These are phyloP conservation scores for Rhopalosiphum maidis DNA, from an alignment of 1,140 invertebrate genomes.

Conservation along the genomic window DNA sequence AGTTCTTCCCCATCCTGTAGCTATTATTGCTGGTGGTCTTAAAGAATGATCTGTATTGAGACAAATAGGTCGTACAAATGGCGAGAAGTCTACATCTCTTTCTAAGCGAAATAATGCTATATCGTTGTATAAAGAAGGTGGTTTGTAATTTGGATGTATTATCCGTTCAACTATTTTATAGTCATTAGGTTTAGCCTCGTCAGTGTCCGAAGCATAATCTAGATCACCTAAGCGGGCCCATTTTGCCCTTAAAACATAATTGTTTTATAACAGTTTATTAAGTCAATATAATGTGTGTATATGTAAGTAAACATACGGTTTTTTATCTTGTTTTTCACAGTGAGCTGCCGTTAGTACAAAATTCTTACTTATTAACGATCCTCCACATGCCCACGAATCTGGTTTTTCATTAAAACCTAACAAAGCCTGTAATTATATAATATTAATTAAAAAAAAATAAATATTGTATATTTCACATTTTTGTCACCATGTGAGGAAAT, in stretches of 20 bases:
- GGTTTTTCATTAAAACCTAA: constrained; percentile 12
- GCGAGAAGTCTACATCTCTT: constrained; percentile 61
- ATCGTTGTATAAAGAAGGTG: constrained; percentile 59
- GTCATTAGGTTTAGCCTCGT: constrained; percentile 57
- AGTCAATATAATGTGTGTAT: background rate
- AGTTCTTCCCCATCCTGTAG: constrained; percentile 67
- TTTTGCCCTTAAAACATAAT: background rate
- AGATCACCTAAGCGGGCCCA: constrained; percentile 62
- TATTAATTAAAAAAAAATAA: background rate
- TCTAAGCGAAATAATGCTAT: constrained; percentile 64
- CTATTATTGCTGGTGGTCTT: constrained; percentile 62
- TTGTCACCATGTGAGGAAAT: constrained; percentile 69
- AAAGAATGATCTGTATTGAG: constrained; percentile 62
- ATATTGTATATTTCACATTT: background rate
- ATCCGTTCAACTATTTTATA: constrained; percentile 63
- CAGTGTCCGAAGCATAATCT: background rate
- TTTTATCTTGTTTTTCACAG: background rate
- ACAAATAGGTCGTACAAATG: constrained; percentile 65
- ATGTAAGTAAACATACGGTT: background rate
- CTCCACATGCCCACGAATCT: background rate
- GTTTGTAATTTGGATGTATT: constrained; percentile 65
- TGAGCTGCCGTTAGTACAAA: constrained; percentile 39
- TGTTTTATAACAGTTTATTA: background rate
- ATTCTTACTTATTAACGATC: constrained; percentile 27
- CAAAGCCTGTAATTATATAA: background rate